Evolutionary conservation across 2,797 vertebrate genomes (phyloP).

Genomic region (Darevskia nairensis): DNA sequence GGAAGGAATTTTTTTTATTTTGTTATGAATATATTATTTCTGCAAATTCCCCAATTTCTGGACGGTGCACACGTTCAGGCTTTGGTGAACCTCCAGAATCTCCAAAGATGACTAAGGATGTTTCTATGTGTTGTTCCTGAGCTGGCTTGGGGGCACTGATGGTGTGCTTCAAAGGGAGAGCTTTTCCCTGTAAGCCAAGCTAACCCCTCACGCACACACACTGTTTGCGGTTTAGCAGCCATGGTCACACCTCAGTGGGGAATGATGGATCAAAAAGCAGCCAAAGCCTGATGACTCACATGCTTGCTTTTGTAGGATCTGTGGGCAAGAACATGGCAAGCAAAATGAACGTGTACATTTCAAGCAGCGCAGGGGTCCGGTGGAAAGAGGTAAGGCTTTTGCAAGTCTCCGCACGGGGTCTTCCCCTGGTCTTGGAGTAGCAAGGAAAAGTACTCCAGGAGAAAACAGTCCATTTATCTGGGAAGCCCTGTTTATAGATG

Average conservation of each 20-base stretch:
- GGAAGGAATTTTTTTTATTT: too few relatives aligned
- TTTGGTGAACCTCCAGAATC: neutral
- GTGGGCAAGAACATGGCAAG: conserved; percentile 91
- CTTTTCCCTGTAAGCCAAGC: neutral
- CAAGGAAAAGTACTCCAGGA: neutral
- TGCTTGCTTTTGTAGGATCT: conserved; percentile 81
- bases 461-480: neutral
- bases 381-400: conserved; percentile 92
- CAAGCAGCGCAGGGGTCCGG: conserved; percentile 92
- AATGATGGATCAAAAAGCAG: neutral
- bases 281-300: neutral
- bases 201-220: too few relatives aligned
- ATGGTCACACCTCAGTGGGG: neutral
- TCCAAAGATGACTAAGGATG: neutral
- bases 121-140: neutral
- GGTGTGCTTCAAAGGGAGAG: neutral
- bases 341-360: conserved; percentile 96
- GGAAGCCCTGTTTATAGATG: too few relatives aligned
- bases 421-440: neutral
- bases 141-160: neutral
- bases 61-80: neutral
- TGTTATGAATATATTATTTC: too few relatives aligned
- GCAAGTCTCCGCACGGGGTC: too few relatives aligned
- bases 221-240: neutral
- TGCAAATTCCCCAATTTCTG: too few relatives aligned